phyloP scores from a whole-genome alignment of 2,113 vertebrate genomes.

The Protobothrops flavoviridis region DNA sequence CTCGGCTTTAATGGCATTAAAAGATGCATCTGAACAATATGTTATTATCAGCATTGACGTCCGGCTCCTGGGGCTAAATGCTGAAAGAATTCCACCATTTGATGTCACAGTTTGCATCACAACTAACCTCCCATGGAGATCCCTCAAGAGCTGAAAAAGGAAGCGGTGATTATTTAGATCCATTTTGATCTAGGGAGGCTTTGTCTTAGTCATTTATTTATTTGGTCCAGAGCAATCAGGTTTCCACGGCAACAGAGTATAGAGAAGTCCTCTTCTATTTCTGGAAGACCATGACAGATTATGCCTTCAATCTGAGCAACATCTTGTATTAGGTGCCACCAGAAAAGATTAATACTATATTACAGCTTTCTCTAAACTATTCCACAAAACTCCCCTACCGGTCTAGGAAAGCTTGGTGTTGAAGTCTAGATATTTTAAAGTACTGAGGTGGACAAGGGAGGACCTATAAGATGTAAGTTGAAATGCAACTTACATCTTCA shows the following conservation, averaged over 20 bases:
- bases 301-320: background rate
- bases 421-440: background rate
- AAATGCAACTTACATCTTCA: background rate
- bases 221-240: conserved; percentile 15
- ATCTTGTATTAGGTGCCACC: background rate
- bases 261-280: conserved; percentile 18
- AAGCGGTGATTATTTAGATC: background rate
- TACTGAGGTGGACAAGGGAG: background rate
- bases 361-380: background rate
- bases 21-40: background rate
- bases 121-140: accelerated
- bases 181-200: conserved; percentile 37
- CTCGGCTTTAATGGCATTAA: background rate
- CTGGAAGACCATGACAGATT: background rate
- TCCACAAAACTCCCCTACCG: background rate
- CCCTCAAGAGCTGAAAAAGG: background rate
- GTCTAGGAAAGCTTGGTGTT: background rate
- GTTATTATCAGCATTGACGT: background rate
- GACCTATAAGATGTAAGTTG: background rate
- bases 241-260: conserved; percentile 26
- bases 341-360: background rate
- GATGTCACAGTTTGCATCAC: conserved; percentile 47
- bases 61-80: background rate
- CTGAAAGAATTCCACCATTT: background rate
- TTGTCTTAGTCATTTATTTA: background rate